Percentiles rank a stretch among this genome's conserved stretches.
Conservation (phyloP, 1,140 invertebrate species). For the Lasaia peninsularis region DNA sequence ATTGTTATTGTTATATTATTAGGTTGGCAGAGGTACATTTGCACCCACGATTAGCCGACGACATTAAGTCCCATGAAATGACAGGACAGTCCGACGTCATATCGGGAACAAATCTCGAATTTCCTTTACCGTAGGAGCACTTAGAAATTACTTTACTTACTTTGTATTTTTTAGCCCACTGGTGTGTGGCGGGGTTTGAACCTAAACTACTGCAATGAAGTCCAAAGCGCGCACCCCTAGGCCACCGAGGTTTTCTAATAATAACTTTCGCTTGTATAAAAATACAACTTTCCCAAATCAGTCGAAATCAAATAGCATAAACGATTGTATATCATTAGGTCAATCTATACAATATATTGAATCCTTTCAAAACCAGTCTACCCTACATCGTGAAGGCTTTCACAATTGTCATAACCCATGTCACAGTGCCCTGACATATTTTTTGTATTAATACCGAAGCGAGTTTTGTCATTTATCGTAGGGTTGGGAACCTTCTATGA, state of each 20-base stretch:
- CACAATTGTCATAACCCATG: slow-evolving; percentile 11
- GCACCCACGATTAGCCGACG: no score
- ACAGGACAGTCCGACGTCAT: no score
- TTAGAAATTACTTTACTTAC: no score
- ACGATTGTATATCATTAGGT: slow-evolving; percentile 11
- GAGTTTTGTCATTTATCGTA: slow-evolving; percentile 9
- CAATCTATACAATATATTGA: slow-evolving; percentile 11
- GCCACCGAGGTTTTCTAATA: background rate
- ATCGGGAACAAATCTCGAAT: no score
- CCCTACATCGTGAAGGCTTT: slow-evolving; percentile 5
- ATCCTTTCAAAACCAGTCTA: slow-evolving; percentile 12
- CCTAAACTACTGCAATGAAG: background rate
- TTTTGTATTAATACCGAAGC: slow-evolving; percentile 4
- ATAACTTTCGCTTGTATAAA: background rate
- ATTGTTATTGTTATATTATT: no score
- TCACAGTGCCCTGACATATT: slow-evolving; percentile 6
- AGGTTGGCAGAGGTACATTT: no score
- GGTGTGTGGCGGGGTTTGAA: background rate
- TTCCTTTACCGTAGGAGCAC: no score
- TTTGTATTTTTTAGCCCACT: no score
- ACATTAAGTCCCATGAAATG: no score
- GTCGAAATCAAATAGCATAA: slow-evolving; percentile 1
- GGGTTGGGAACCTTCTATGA: slow-evolving; percentile 3
- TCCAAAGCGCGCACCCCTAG: background rate
- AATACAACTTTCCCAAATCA: background rate